phyloP scores from a whole-genome alignment of 2,797 vertebrate species.

The Kryptolebias ocellatus region DNA sequence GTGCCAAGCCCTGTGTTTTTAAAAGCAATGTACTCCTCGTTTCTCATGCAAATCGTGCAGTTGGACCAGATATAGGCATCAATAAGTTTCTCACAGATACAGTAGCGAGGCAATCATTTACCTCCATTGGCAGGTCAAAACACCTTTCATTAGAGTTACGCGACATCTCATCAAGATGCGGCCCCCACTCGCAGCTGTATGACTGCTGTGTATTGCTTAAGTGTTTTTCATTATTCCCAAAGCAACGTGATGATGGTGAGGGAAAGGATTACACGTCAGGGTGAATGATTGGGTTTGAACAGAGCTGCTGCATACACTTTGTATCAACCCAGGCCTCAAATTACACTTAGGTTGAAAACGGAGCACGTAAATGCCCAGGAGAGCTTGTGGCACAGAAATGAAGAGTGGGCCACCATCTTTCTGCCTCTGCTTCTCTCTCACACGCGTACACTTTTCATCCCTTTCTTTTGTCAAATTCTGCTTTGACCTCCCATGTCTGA shows the following conservation, averaged over 20 bases:
- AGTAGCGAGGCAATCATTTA: slow-evolving; percentile 70
- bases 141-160: slow-evolving; percentile 74
- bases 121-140: slow-evolving; percentile 71
- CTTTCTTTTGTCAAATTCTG: slow-evolving; percentile 65
- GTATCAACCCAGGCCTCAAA: slow-evolving; percentile 83
- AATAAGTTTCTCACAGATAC: slow-evolving; percentile 67
- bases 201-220: slow-evolving; percentile 79
- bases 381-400: slow-evolving; percentile 84
- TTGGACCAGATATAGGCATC: slow-evolving; percentile 61
- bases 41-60: slow-evolving; percentile 59
- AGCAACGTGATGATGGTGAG: slow-evolving; percentile 77
- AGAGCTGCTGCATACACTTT: slow-evolving; percentile 84
- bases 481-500: slow-evolving; percentile 26
- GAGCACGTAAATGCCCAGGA: slow-evolving; percentile 82
- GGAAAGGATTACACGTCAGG: slow-evolving; percentile 83
- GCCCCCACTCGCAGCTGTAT: slow-evolving; percentile 60
- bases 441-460: slow-evolving; percentile 53
- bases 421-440: slow-evolving; percentile 26
- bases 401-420: slow-evolving; percentile 76
- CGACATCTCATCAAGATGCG: slow-evolving; percentile 76
- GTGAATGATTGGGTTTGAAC: slow-evolving; percentile 85
- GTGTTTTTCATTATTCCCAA: slow-evolving; percentile 83
- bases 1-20: slow-evolving; percentile 45
- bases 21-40: slow-evolving; percentile 44
- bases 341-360: slow-evolving; percentile 86